A percentile compares a stretch with the other conserved stretches of the same genome.
Evolutionary conservation across 1,140 invertebrate species (phyloP).

Genomic region (Drosophila sproati): DNA sequence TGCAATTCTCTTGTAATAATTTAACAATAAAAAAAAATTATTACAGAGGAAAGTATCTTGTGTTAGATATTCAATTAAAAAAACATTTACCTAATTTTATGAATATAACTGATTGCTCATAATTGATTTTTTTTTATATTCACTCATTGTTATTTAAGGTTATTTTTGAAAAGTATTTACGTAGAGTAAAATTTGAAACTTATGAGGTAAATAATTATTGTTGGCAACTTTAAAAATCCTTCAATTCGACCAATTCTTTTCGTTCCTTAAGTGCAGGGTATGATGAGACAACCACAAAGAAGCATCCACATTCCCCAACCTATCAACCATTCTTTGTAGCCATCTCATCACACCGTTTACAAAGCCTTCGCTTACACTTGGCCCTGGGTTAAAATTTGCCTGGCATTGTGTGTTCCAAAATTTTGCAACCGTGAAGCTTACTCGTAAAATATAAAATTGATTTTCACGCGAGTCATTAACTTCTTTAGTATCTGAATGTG

Average conservation of each 20-base stretch:
- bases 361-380: conserved; percentile 44
- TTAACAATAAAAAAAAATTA: conserved; percentile 7
- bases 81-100: too few species aligned
- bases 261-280: conserved; percentile 11
- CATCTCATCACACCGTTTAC: conserved; percentile 16
- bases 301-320: neutral
- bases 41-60: neutral
- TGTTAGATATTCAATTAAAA: too few species aligned
- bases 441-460: conserved; percentile 77
- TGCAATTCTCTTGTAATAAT: too few species aligned
- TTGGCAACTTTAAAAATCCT: conserved; percentile 46
- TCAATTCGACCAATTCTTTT: conserved; percentile 24
- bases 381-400: conserved; percentile 24
- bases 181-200: too few species aligned
- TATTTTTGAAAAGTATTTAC: too few species aligned
- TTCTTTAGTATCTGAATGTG: conserved; percentile 49
- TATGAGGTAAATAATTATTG: too few species aligned
- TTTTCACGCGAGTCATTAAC: conserved; percentile 78
- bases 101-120: too few species aligned
- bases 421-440: conserved; percentile 45
- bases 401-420: conserved; percentile 46
- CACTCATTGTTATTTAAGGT: too few species aligned
- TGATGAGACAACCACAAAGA: neutral
- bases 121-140: too few species aligned
- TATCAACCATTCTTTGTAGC: neutral